Conservation (phyloP, 2,797 vertebrate genomes). For the Alcedo atthis region DNA sequence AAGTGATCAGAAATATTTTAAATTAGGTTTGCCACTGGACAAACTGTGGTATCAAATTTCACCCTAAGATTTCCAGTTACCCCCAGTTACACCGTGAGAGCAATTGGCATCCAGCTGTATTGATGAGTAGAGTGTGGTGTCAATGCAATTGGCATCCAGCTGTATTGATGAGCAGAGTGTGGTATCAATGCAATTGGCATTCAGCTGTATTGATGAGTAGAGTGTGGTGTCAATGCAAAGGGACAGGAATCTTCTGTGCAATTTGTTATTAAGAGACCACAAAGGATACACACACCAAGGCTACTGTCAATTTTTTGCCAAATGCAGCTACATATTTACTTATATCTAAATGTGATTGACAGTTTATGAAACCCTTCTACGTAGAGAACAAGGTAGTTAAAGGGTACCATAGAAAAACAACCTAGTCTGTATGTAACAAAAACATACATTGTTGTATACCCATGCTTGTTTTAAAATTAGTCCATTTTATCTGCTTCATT, state of each 20-base stretch:
- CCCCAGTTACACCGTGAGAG: neutral
- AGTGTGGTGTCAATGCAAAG: neutral
- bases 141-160: neutral
- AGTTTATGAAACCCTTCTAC: neutral
- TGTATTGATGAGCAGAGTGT: neutral
- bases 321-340: neutral
- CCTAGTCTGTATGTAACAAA: neutral
- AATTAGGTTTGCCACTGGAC: neutral
- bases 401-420: neutral
- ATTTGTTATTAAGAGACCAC: neutral
- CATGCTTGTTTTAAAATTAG: conserved; percentile 17
- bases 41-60: neutral
- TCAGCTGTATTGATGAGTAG: neutral
- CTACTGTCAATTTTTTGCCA: neutral
- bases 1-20: neutral
- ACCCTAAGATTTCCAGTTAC: neutral
- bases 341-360: neutral
- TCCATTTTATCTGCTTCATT: conserved; percentile 42
- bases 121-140: neutral
- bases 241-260: neutral
- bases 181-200: neutral
- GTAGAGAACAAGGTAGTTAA: neutral
- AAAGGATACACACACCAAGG: neutral
- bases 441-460: neutral
- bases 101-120: accelerated